These are phyloP conservation scores for Pseudolaguvia tuberculata DNA, from an alignment of 2,113 vertebrate species.

Conservation along the genomic window DNA sequence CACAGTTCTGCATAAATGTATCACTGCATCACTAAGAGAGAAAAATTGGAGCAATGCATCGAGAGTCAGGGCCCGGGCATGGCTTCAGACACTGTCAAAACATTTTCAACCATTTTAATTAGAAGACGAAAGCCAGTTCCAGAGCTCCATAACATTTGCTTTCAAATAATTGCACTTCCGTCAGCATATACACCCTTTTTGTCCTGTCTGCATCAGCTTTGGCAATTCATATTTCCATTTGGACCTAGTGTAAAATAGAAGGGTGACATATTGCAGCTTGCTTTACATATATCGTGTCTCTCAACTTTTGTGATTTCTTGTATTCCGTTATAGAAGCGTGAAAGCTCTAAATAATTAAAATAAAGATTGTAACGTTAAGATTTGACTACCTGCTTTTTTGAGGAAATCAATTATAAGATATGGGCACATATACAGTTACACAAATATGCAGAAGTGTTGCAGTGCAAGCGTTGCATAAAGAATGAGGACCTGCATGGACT, in stretches of 20 bases:
- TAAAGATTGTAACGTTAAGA: neutral
- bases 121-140: slow-evolving; percentile 50
- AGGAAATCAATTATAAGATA: slow-evolving; percentile 25
- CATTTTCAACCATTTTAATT: slow-evolving; percentile 59
- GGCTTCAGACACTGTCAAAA: slow-evolving; percentile 55
- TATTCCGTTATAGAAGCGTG: neutral
- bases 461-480: slow-evolving; percentile 16
- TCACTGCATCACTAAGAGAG: slow-evolving; percentile 47
- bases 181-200: slow-evolving; percentile 49
- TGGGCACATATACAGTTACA: slow-evolving; percentile 4
- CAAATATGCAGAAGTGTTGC: slow-evolving; percentile 12
- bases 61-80: slow-evolving; percentile 42
- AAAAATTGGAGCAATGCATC: slow-evolving; percentile 43
- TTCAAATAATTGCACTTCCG: slow-evolving; percentile 54
- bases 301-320: neutral
- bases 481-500: slow-evolving; percentile 58
- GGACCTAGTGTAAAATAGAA: slow-evolving; percentile 28
- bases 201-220: slow-evolving; percentile 45
- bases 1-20: slow-evolving; percentile 51
- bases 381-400: neutral
- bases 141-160: slow-evolving; percentile 52
- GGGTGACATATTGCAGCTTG: slow-evolving; percentile 2
- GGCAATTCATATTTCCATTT: slow-evolving; percentile 55
- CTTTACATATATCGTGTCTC: neutral
- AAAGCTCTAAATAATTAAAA: neutral